Evolutionary conservation across 2,113 vertebrate species (phyloP).

Genomic region (Elephantulus edwardii): DNA sequence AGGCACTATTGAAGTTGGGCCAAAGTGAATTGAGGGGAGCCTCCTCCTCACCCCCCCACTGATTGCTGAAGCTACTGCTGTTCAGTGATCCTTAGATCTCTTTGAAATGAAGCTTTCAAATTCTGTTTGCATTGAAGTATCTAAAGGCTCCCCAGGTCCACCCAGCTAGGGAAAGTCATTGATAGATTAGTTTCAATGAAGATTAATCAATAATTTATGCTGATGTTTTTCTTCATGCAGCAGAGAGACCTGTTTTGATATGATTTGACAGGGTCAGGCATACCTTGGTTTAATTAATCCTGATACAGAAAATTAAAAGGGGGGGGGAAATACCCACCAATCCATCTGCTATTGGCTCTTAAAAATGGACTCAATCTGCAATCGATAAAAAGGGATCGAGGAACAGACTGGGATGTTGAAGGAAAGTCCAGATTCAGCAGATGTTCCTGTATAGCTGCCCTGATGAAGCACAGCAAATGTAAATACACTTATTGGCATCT

Average conservation of each 20-base stretch:
- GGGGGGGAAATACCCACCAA: conserved; percentile 24
- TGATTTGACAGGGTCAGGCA: conserved; percentile 78
- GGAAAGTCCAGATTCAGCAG: conserved; percentile 60
- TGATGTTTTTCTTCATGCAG: conserved; percentile 67
- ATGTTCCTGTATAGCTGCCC: conserved; percentile 48
- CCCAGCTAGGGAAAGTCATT: conserved; percentile 55
- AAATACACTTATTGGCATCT: conserved; percentile 74
- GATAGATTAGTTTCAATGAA: conserved; percentile 80
- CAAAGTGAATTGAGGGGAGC: not conserved
- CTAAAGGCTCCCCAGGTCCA: not conserved
- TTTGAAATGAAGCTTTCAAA: not conserved
- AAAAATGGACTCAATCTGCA: conserved; percentile 59
- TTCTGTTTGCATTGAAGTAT: not conserved
- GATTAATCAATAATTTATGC: conserved; percentile 83
- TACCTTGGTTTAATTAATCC: conserved; percentile 84
- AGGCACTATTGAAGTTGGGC: not conserved
- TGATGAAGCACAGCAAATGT: conserved; percentile 58
- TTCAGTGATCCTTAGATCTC: not conserved
- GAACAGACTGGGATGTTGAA: conserved; percentile 36
- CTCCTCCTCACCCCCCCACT: not conserved
- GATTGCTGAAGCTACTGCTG: not conserved
- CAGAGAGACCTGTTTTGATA: conserved; percentile 72
- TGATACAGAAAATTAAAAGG: conserved; percentile 81
- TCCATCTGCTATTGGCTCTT: conserved; percentile 28
- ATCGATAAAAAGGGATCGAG: conserved; percentile 72